Base-by-base conservation (phyloP, 92 coral and sea anemone genomes). In the Nematostella vectensis region DNA sequence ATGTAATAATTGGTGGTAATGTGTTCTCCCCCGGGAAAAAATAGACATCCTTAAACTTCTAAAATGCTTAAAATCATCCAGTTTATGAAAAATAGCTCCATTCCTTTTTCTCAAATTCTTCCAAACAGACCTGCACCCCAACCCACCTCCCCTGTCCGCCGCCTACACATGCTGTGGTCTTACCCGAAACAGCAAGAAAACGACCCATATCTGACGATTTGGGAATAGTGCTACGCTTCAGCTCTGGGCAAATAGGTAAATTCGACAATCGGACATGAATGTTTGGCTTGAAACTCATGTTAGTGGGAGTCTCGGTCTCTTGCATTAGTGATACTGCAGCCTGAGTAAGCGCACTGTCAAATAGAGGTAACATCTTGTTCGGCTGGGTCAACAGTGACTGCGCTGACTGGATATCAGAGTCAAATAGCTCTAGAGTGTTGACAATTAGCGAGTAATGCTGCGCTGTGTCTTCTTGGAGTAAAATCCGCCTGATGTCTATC, bases 191-290 rank as follows among this genome's bases (percentile, higher is more conserved):
- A 19, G 98, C 91, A 26, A 91, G 71, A 58, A 91, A 83, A 31
- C 82, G 62, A 12, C 88, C 81, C 29, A 91, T 78, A 29, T 91
- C 98, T 44, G 93, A 82, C 6, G 98, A 86, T 69, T 88, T 91
- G 3, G 98, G 98, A 19, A 91, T 63, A 10, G 80, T 87, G 44
- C 77, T 73, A 40, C 98, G 72, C 28, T 82, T 83, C 27, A 91
- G 69, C 67, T 91, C 98, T 3, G 98, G 98, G 40, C 98, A 91
- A 24, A 88, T 68, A 4, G 98, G 98, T 25, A 91, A 67, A 38
- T 91, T 91, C 2, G 96, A 86, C 10, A 91, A 55, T 37, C 98
- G 71, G 18, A 91, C 78, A 55, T 81, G 89, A 56, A 79, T 50
- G 55, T 87, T 80, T 13, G 83, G 68, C 62, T 91, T 91, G 42